Conservation (phyloP, 2,797 vertebrate species). For the Scolopax bukidnonensis region DNA sequence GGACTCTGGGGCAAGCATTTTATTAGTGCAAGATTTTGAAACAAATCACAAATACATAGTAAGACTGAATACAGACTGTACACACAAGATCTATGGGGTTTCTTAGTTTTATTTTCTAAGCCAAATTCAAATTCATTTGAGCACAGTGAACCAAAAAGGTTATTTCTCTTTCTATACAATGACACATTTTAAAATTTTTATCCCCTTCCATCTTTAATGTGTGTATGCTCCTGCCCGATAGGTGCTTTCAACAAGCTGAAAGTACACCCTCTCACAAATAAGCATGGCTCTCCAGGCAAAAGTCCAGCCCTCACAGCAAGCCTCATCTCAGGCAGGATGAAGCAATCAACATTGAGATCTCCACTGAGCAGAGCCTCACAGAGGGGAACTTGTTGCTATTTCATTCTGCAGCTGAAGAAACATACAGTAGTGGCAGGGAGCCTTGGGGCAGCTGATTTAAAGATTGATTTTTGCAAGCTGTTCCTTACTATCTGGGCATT, state of each 20-base stretch:
- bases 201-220: rapidly evolving
- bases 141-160: rapidly evolving
- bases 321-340: neutral
- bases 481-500: neutral
- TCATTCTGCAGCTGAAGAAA: slow-evolving; percentile 58
- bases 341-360: neutral
- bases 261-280: neutral
- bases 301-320: neutral
- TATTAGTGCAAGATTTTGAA: neutral
- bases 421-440: slow-evolving; percentile 36
- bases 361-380: neutral
- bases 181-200: neutral
- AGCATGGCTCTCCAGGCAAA: neutral
- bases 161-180: neutral
- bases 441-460: slow-evolving; percentile 7
- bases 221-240: neutral
- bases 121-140: neutral
- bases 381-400: slow-evolving; percentile 35
- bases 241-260: neutral
- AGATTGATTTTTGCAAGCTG: slow-evolving; percentile 11
- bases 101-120: neutral
- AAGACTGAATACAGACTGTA: neutral
- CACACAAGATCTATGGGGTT: neutral
- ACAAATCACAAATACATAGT: neutral
- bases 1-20: neutral